Base-by-base conservation (phyloP, 2,113 vertebrate species). In the Abramis brama region DNA sequence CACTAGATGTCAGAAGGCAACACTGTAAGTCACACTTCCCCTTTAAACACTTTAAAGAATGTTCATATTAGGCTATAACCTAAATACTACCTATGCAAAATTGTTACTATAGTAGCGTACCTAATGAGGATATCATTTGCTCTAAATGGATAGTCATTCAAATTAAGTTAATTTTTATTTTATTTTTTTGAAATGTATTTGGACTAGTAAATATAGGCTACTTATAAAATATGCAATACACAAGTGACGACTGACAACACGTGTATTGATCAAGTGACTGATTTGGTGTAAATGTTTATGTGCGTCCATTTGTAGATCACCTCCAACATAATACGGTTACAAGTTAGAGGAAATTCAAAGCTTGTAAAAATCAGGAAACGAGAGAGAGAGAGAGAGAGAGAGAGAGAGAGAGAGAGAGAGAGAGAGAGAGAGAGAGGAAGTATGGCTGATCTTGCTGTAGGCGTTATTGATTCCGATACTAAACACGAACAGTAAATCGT, bases 341-440 rank as follows among this genome's bases (percentile, higher is more conserved):
- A 50, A 55, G 74, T 25, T 50, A 52, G 47, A 25, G 74, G 47
- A 77, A 55, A 25, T 77, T 30, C 13, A 77, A 68, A 19, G 36
- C 68, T 23, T 1, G 30, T 43, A 36, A 36, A 43, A 71, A 39
- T 55, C 74, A 77, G 74, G 74, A 77, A 77, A 52, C 15, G 47
- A 33, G 25, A 77, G 74, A 19, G 47, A 55, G 74, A 50, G 71
- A 74, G 71, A 74, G 70, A 47, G 45, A 47, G 45, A 47, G 23
- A 76, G 74, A 21, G 45, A 50, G 45, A 52, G 74, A 50, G 45
- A 76, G 74, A 27, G 45, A 77, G 74, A 50, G 25, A 55, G 76
- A 78, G 76, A 79, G 52, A 78, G 76, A 57, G 50, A 78, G 76
- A 78, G 50, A 36, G 11, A 59, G 77, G 6, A 6, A 57, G 27